phyloP scores from a whole-genome alignment of 2,113 vertebrate species.

The Piprites chloris region DNA sequence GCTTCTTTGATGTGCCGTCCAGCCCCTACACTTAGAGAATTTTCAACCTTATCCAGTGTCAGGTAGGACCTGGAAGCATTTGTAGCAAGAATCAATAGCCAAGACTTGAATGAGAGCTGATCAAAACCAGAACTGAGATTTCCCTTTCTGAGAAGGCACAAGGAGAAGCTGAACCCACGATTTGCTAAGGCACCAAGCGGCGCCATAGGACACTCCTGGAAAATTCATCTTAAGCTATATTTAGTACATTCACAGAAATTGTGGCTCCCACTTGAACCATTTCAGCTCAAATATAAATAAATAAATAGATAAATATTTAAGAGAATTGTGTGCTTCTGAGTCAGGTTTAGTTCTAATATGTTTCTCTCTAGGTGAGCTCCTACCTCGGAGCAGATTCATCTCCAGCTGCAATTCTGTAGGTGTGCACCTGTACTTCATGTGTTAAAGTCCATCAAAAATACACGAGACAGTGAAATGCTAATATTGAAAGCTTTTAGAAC shows the following conservation, averaged over 20 bases:
- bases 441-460: background rate
- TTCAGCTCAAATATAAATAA: conserved; percentile 16
- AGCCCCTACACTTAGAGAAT: background rate
- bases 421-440: background rate
- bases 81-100: background rate
- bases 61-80: background rate
- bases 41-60: background rate
- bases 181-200: background rate
- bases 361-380: background rate
- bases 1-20: background rate
- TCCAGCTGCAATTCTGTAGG: background rate
- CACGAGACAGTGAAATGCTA: background rate
- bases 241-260: background rate
- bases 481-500: background rate
- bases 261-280: background rate
- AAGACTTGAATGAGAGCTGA: background rate
- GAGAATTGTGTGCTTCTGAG: background rate
- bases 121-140: background rate
- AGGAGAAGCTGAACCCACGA: background rate
- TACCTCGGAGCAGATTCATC: background rate
- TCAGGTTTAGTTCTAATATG: background rate
- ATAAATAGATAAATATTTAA: background rate
- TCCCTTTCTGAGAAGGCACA: background rate
- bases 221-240: background rate
- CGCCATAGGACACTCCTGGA: conserved; percentile 5